A percentile compares a stretch with the other conserved stretches of the same genome.
Evolutionary conservation across 2,113 vertebrate genomes (phyloP).

Genomic region (Herpetotheres cachinnans): DNA sequence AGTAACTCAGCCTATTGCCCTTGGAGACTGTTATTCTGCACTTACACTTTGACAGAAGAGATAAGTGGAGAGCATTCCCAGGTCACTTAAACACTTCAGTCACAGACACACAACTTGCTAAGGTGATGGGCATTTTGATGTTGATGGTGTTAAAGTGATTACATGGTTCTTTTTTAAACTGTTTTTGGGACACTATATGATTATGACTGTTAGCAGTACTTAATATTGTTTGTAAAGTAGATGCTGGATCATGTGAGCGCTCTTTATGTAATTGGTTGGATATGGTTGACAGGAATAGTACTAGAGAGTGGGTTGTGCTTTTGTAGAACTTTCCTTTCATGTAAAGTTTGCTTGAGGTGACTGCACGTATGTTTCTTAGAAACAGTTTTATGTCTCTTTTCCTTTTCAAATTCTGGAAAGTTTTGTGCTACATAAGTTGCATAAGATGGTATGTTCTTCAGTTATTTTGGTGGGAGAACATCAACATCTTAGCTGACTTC

Average conservation of each 20-base stretch:
- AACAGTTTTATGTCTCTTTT: not conserved
- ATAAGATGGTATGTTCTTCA: not conserved
- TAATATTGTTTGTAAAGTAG: not conserved
- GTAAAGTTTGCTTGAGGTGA: not conserved
- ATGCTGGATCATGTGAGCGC: not conserved
- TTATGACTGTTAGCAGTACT: not conserved
- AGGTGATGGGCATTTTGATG: not conserved
- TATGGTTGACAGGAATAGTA: not conserved
- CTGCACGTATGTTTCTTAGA: not conserved
- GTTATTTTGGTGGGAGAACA: not conserved
- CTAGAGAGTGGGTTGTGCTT: not conserved
- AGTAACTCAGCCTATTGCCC: not conserved
- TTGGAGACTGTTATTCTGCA: not conserved
- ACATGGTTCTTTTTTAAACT: rapidly evolving
- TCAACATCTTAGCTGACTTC: not conserved
- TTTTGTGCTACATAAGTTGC: not conserved
- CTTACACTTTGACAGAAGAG: not conserved
- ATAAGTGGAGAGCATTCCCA: not conserved
- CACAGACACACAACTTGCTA: not conserved
- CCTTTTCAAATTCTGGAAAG: not conserved
- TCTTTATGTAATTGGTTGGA: not conserved
- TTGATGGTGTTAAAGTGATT: not conserved
- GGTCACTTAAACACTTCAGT: not conserved
- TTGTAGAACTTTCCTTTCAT: not conserved
- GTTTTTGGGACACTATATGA: not conserved